Conservation (phyloP, 2,113 vertebrate genomes). For the Urocynchramus pylzowi region DNA sequence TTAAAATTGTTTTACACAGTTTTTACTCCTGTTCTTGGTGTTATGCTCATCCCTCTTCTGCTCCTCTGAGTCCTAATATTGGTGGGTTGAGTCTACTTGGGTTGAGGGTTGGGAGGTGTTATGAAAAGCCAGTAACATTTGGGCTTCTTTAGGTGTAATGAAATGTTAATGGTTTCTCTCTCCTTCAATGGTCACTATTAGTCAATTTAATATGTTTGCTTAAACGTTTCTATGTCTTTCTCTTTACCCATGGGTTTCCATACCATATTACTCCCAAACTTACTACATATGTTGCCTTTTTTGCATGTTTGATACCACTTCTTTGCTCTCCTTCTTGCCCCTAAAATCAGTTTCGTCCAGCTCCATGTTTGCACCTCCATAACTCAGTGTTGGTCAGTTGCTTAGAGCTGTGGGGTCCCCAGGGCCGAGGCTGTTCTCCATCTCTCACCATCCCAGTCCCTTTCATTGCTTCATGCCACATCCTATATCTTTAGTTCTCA, state of each 20-base stretch:
- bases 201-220: neutral
- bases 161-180: neutral
- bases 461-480: neutral
- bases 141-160: neutral
- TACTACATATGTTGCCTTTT: neutral
- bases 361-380: neutral
- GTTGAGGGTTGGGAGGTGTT: rapidly evolving
- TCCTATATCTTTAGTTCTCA: neutral
- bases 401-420: neutral
- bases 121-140: neutral
- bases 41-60: neutral
- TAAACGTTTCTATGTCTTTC: neutral
- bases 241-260: neutral
- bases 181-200: neutral
- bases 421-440: neutral
- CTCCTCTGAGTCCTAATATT: neutral
- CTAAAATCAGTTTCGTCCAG: neutral
- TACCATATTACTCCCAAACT: neutral
- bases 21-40: neutral
- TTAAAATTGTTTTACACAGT: neutral
- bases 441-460: neutral
- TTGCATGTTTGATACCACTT: neutral
- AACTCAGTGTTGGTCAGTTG: neutral
- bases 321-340: neutral
- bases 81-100: neutral